Conservation (phyloP, 2,113 vertebrate genomes). For the Cynocephalus volans region DNA sequence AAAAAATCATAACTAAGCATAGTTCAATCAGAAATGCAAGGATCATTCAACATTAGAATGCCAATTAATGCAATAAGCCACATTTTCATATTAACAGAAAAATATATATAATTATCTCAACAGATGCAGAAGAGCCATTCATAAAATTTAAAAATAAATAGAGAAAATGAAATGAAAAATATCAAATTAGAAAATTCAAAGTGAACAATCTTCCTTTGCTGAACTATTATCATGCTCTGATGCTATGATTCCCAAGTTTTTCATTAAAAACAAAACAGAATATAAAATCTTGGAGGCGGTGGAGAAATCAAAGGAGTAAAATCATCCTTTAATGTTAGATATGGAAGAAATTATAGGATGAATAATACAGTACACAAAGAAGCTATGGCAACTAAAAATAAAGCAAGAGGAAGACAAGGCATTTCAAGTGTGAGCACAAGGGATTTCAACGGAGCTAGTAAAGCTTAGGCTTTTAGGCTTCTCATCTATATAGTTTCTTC, state of each 20-base stretch:
- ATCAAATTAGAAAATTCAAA: not conserved
- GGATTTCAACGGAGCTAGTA: not conserved
- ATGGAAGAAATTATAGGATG: not conserved
- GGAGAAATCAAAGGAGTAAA: not conserved
- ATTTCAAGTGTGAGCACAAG: not conserved
- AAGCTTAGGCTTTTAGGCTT: not conserved
- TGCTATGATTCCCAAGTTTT: not conserved
- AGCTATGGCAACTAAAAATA: not conserved
- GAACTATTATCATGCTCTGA: not conserved
- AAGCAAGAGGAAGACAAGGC: not conserved
- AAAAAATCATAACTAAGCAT: slow-evolving; percentile 18
- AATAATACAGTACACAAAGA: not conserved
- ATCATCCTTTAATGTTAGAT: not conserved
- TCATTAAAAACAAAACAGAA: not conserved
- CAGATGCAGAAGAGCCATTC: not conserved
- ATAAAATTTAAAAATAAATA: slow-evolving; percentile 9
- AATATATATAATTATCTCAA: slow-evolving; percentile 34
- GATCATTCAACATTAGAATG: slow-evolving; percentile 36
- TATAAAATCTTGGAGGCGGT: not conserved
- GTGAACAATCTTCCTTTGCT: not conserved
- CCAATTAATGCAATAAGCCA: slow-evolving; percentile 20
- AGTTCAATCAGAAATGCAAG: slow-evolving; percentile 36
- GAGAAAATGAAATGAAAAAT: not conserved
- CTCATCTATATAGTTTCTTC: not conserved
- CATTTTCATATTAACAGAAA: slow-evolving; percentile 31